Conservation (phyloP, 2,797 vertebrate species). For the Spinus pinus region DNA sequence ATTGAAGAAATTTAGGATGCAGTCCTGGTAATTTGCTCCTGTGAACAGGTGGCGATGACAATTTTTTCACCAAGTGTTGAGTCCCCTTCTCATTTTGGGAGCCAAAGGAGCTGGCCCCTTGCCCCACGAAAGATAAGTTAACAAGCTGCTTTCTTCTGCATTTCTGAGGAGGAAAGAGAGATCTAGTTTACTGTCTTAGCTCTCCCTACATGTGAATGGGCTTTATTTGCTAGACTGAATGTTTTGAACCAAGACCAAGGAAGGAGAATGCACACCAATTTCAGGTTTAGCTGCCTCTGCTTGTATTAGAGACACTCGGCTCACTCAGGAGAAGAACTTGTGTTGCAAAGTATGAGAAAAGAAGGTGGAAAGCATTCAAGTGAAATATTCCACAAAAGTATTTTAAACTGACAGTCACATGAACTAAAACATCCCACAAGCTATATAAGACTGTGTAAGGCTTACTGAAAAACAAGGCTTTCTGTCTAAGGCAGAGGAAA, state of each 20-base stretch:
- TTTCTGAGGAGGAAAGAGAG: neutral
- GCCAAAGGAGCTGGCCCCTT: neutral
- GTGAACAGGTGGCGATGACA: neutral
- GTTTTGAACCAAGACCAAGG: neutral
- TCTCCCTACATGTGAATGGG: neutral
- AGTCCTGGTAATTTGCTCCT: neutral
- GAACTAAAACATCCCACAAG: constrained; percentile 14
- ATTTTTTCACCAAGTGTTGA: neutral
- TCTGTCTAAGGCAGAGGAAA: constrained; percentile 12
- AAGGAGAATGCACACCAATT: neutral
- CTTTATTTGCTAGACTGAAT: neutral
- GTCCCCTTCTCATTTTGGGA: neutral
- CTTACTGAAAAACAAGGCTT: constrained; percentile 14
- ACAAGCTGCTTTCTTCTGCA: neutral
- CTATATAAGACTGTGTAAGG: neutral
- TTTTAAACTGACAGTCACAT: constrained; percentile 34
- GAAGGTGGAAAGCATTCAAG: neutral
- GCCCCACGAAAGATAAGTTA: neutral
- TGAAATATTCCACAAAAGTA: constrained; percentile 9
- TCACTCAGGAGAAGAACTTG: neutral
- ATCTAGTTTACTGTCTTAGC: neutral
- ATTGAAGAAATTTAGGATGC: neutral
- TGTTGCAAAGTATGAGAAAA: neutral
- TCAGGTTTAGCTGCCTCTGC: neutral
- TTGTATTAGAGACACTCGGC: neutral